A percentile compares a stretch with the other conserved stretches of the same genome.
phyloP scores from a whole-genome alignment of 2,113 vertebrate genomes.

The Cyanocitta stelleri region DNA sequence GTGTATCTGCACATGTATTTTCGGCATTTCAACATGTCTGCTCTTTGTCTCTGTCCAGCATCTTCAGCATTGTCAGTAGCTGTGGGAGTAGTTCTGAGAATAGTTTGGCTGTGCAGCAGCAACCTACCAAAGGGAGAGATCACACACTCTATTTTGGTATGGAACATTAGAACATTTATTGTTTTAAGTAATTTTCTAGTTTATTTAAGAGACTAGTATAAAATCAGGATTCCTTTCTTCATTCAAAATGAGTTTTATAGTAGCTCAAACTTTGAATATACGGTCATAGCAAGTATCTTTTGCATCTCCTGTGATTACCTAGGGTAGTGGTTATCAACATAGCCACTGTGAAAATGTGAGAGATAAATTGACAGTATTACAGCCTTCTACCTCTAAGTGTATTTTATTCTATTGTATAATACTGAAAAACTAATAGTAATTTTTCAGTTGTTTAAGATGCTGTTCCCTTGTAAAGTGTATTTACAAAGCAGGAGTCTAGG shows the following conservation, averaged over 20 bases:
- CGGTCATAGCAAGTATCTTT: background rate
- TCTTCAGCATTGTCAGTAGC: conserved; percentile 35
- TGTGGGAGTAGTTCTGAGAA: conserved; percentile 36
- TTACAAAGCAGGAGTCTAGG: background rate
- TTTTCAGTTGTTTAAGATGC: background rate
- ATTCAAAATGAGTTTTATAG: background rate
- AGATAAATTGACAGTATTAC: background rate
- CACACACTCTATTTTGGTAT: conserved; percentile 26
- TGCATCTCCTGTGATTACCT: background rate
- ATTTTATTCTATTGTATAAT: background rate
- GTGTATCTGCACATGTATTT: background rate
- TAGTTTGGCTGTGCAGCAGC: conserved; percentile 46
- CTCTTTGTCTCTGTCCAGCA: conserved; percentile 32
- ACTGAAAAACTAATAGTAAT: background rate
- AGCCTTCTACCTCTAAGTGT: background rate
- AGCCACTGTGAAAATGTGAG: background rate
- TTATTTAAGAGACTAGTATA: background rate
- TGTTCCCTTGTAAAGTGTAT: background rate
- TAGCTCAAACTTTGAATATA: background rate
- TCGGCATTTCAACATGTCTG: background rate
- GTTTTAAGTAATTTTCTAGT: background rate
- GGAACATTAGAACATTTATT: background rate
- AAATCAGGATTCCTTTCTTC: background rate
- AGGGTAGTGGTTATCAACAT: background rate
- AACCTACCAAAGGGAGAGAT: conserved; percentile 25